phyloP scores from a whole-genome alignment of 2,113 vertebrate species.

The Acanthisitta chloris region DNA sequence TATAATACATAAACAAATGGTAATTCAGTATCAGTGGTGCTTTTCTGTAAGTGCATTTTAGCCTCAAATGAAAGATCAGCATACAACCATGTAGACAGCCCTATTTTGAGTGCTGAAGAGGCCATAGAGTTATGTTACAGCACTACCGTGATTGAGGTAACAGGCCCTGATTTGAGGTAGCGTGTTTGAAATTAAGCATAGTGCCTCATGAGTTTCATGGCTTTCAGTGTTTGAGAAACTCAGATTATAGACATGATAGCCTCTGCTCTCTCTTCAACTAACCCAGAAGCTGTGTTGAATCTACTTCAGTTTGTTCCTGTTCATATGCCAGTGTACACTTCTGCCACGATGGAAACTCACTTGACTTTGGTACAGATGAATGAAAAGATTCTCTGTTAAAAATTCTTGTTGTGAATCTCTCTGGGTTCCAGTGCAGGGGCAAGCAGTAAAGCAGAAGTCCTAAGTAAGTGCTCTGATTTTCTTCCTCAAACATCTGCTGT shows the following conservation, averaged over 20 bases:
- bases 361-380: background rate
- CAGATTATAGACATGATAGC: background rate
- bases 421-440: background rate
- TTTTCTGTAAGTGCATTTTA: background rate
- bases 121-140: background rate
- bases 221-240: background rate
- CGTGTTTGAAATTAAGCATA: background rate
- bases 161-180: background rate
- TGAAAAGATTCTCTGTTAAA: background rate
- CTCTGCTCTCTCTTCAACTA: background rate
- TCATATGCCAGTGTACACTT: background rate
- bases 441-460: background rate
- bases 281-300: background rate
- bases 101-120: background rate
- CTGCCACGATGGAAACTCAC: background rate
- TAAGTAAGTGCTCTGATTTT: background rate
- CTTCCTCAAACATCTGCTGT: background rate
- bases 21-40: background rate
- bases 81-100: background rate
- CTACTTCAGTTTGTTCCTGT: background rate
- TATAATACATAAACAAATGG: background rate
- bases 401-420: background rate
- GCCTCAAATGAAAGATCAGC: background rate
- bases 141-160: background rate
- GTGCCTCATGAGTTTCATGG: background rate